Conservation (phyloP, 2,797 vertebrate species). For the Bufotes viridis region DNA sequence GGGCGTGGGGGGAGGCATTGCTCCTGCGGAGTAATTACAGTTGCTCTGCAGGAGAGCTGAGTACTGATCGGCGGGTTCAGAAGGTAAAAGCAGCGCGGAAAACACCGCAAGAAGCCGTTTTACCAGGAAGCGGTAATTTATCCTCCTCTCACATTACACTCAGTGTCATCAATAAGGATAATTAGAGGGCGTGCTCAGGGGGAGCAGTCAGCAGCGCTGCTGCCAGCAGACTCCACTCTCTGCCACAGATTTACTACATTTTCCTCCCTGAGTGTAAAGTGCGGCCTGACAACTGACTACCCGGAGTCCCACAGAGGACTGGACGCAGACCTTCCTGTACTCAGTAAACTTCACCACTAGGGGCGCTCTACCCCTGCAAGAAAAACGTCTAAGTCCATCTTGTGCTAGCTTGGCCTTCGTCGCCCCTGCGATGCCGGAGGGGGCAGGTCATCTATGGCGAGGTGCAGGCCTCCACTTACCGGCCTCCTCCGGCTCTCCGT, state of each 20-base stretch:
- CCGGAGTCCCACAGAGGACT: background rate
- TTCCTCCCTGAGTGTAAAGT: background rate
- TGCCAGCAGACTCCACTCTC: background rate
- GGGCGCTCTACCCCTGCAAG: background rate
- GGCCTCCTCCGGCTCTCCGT: too few relatives aligned
- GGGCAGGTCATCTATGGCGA: too few relatives aligned
- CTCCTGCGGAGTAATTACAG: background rate
- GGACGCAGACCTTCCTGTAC: background rate
- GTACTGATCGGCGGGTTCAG: background rate
- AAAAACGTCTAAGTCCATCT: background rate
- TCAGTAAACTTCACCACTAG: background rate
- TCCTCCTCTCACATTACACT: background rate
- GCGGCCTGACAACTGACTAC: background rate
- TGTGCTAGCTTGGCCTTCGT: too few relatives aligned
- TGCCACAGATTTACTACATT: background rate
- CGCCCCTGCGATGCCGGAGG: too few relatives aligned
- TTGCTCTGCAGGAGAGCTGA: background rate
- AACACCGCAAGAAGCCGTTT: background rate
- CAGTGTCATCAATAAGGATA: slow-evolving; percentile 20
- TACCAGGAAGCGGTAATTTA: background rate
- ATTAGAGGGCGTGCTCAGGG: background rate
- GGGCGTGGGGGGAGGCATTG: background rate
- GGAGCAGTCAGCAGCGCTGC: background rate
- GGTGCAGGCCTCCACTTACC: too few relatives aligned
- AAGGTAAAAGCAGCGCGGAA: background rate